Base-by-base conservation (phyloP, 2,797 vertebrate genomes). In the Pseudopleuronectes americanus region DNA sequence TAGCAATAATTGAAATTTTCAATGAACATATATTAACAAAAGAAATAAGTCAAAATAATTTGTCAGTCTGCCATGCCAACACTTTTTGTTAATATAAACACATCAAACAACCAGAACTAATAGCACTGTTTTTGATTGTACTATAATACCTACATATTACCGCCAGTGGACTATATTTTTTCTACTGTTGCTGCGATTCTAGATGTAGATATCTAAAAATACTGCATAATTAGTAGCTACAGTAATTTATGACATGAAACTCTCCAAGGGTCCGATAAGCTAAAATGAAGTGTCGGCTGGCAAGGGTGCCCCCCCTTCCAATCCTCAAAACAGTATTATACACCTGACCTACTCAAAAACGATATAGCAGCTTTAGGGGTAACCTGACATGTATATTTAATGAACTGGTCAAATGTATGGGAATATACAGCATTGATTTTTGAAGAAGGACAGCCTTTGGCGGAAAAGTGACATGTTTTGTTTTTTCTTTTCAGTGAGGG, bases 401-500 rank as follows among this genome's bases (percentile, higher is more conserved):
- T 57, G 0, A 60, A 26, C 5, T 65, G 12, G 10, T 48, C 0
- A 74, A 48, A 33, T 47, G 2, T 19, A 62, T 33, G 9, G 16
- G 41, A 8, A 33, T 33, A 33, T 6, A 59, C 0, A 67, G 17
- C 3, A 65, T 28, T 8, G 7, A 45, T 43, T 3, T 3, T 26
- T 6, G n/a, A 28, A 45, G 17, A 60, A 36, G 28, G 26, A 16
- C n/a, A 61, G 33, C 24, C 64, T 68, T 64, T 16, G 4, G 49
- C 23, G 26, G 41, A 63, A 52, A 33, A 79, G 16, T 79, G 57
- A 85, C 57, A 36, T 61, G 41, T 68, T 75, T 60, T 68, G 3
- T 72, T 68, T 76, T 84, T 23, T 65, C 51, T 84, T 68, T 60
- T 31, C 63, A 79, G 84, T 57, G 22, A 21, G 24, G 48, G 77